Evolutionary conservation across 1,140 invertebrate species (phyloP), one percentile per base, ranked within the genome.

Genomic region (Vanessa tameamea): DNA sequence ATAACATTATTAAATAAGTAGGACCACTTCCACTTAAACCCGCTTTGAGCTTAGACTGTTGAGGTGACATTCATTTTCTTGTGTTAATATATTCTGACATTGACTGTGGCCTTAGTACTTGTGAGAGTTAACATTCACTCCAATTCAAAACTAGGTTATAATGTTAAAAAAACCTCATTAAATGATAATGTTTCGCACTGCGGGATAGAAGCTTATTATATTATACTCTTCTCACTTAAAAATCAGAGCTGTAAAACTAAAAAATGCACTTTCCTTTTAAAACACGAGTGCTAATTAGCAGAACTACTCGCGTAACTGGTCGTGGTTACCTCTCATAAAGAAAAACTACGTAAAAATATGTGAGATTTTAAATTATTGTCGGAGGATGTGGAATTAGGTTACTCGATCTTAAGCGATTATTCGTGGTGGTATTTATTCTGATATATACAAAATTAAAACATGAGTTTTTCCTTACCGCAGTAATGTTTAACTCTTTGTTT

Each of bases 111-210:
- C 9, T 43, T 43, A 9, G 37, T 43, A 9, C 37, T 43, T 1
- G 37, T 43, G 7, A 43, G 9, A 43, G 37, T 9, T 5, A 57
- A 57, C 20, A 13, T 57, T 57, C 9, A 12, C 12, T 6, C 23
- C 53, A 57, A 57, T 57, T 11, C 23, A 26, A 37, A 61, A 61
- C 57, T 61, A 61, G 57, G 57, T 61, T 61, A n/a, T 43, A n/a
- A 51, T 1, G 14, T 15, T n/a, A 15, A 51, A 51, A 51, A 15
- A 14, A 31, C 13, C 57, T 61, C 23, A 61, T 61, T 61, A 61
- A 61, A 37, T 15, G 57, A 61, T 61, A 31, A 61, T 61, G 26
- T 37, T 61, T 61, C 57, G 57, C 26, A 61, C 57, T 61, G 57
- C 57, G 57, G 26, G 13, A 61, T 37, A 61, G 57, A 37, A 14